Evolutionary conservation across 2,888 invertebrate genomes (phyloP), one percentile per base, ranked within the genome.

Genomic region (Margaritifera margaritifera): DNA sequence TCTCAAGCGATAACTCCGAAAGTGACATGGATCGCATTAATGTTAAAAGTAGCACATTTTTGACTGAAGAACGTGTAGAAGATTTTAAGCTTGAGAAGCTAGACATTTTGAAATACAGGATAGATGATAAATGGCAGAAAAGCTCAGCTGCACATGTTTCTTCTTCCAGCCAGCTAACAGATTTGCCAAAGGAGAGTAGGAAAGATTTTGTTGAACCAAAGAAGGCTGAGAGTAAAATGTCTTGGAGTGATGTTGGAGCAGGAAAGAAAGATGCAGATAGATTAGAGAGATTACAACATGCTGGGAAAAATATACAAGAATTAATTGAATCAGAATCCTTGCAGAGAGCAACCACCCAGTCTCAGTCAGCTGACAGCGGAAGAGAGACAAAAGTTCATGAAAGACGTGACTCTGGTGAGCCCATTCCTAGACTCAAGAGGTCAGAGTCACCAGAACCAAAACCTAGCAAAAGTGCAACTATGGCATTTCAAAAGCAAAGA

Each of bases 271-370:
- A 42, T 42, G 15, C 74, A 15, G 71, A 74, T 20, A 64, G 74
- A 56, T 60, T 77, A 4, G 77, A 77, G 25, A 65, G 63, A 58
- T 64, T 77, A 5, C 70, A 64, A 60, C 64, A 72, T 53, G 71
- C 69, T 53, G 77, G 77, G 24, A 70, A 72, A 51, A 70, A 68
- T 57, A 62, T 77, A n/a, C 71, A 77, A 63, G 77, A 74, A 64
- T 55, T 77, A 27, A 74, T 77, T 22, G 58, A 77, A 63, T 74
- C 74, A 74, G 77, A 77, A 64, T 69, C 74, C 51, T 66, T 74
- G 4, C 77, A 77, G 55, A 77, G 77, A 62, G 24, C 61, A 53
- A 55, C 18, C 24, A 8, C 51, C 31, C 51, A 53, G 11, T 15
- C 52, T 58, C 25, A 62, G 42, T 42, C 27, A 19, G 57, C 24